Percentiles rank a stretch among this genome's conserved stretches.
These are phyloP conservation scores for Electrophaes corylata DNA, from an alignment of 2,888 invertebrate genomes.

Conservation along the genomic window DNA sequence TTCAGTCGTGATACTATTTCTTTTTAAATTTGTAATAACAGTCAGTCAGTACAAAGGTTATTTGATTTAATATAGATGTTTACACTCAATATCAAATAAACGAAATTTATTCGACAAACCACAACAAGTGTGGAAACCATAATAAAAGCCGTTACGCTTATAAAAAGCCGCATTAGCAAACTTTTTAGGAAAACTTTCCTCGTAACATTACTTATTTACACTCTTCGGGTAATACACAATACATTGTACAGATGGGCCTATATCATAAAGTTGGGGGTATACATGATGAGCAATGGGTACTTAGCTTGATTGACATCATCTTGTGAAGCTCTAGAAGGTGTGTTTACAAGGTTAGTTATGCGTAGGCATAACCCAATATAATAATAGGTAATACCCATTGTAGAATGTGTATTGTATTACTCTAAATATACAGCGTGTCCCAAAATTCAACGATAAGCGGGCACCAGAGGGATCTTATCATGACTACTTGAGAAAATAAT, in stretches of 20 bases:
- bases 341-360: too few relatives aligned
- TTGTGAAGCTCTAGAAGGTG: not conserved
- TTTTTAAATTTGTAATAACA: too few relatives aligned
- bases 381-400: too few relatives aligned
- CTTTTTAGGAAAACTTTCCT: constrained; percentile 28
- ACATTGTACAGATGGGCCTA: constrained; percentile 29
- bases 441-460: too few relatives aligned
- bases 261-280: constrained; percentile 28
- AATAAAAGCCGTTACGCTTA: constrained; percentile 27
- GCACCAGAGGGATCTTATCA: too few relatives aligned
- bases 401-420: too few relatives aligned
- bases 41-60: too few relatives aligned
- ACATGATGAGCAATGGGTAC: constrained; percentile 20
- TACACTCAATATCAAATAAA: constrained; percentile 1
- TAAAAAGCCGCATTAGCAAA: constrained; percentile 32
- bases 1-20: too few relatives aligned
- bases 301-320: constrained; percentile 6
- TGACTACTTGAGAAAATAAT: too few relatives aligned
- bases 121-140: constrained; percentile 16
- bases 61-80: too few relatives aligned
- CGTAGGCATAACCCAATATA: too few relatives aligned
- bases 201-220: constrained; percentile 35
- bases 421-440: too few relatives aligned
- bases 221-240: constrained; percentile 32
- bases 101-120: constrained; percentile 2